These are phyloP conservation scores for Ptilodon capucinus DNA, from an alignment of 2,888 invertebrate species.

Conservation along the genomic window DNA sequence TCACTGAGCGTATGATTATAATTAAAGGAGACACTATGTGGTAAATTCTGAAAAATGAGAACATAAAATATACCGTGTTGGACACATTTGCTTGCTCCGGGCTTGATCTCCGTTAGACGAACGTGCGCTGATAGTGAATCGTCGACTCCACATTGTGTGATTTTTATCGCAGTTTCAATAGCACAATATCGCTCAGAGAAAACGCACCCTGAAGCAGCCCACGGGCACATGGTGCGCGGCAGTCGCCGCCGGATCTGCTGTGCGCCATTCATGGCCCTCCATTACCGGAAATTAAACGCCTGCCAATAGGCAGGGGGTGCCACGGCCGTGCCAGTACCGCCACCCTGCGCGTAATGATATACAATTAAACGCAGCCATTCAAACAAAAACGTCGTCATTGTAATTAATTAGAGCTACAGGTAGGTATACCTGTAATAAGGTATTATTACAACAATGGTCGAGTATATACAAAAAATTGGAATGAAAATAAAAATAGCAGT, in stretches of 20 bases:
- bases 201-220: neutral
- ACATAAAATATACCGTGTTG: neutral
- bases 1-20: neutral
- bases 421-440: neutral
- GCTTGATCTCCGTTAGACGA: too few relatives aligned
- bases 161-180: neutral
- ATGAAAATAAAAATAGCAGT: neutral
- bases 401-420: neutral
- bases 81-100: too few relatives aligned
- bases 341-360: slow-evolving; percentile 5
- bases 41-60: neutral
- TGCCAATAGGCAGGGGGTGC: slow-evolving; percentile 5
- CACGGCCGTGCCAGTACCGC: neutral
- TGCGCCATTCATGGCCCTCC: slow-evolving; percentile 3
- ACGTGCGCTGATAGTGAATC: too few relatives aligned
- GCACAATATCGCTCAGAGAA: neutral
- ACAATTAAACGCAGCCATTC: slow-evolving; percentile 4
- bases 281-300: slow-evolving; percentile 13
- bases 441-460: too few relatives aligned
- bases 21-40: neutral
- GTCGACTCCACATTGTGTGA: too few relatives aligned
- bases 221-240: neutral
- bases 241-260: slow-evolving; percentile 8
- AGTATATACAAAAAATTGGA: neutral
- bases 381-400: neutral